phyloP scores from a whole-genome alignment of 2,113 vertebrate genomes.

The Neopipo cinnamomea region DNA sequence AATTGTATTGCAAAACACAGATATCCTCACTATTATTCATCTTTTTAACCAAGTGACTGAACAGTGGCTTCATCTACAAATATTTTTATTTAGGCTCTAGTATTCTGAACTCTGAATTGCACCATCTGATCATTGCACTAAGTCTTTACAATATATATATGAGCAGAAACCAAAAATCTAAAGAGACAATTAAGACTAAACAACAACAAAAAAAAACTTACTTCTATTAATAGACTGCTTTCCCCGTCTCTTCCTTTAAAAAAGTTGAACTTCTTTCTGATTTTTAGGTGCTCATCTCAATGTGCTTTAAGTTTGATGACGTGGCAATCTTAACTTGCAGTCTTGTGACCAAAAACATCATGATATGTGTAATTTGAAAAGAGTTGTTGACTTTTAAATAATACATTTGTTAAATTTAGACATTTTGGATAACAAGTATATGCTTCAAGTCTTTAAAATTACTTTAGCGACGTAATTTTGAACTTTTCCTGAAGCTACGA shows the following conservation, averaged over 20 bases:
- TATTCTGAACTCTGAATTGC: neutral
- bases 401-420: neutral
- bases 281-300: neutral
- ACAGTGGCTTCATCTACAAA: neutral
- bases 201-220: neutral
- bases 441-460: constrained; percentile 8
- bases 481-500: constrained; percentile 26
- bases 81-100: neutral
- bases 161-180: neutral
- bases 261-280: neutral
- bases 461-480: neutral
- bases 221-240: neutral
- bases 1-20: neutral
- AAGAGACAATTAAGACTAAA: neutral
- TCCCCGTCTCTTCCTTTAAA: neutral
- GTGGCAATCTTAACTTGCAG: neutral
- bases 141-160: neutral
- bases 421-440: neutral
- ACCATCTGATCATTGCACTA: neutral
- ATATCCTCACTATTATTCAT: neutral
- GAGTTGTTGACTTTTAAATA: neutral
- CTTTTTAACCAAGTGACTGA: neutral
- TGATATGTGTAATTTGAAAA: neutral
- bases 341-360: neutral
- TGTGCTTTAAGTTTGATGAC: neutral